Base-by-base conservation (phyloP, 2,113 vertebrate species). In the Pelecanoides urinatrix region DNA sequence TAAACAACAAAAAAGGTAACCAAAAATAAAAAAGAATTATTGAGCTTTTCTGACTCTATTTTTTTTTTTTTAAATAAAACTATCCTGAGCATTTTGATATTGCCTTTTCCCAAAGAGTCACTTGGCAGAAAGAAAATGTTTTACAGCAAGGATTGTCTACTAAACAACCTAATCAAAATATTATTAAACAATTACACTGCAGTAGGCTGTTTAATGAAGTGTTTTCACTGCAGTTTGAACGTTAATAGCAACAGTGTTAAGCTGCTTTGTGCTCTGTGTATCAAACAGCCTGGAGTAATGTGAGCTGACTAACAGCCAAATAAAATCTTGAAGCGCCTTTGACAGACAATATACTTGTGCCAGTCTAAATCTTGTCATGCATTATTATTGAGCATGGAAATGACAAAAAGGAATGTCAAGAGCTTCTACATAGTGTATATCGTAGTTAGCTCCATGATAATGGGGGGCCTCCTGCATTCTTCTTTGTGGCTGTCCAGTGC, bases 101-200 rank as follows among this genome's bases (percentile, higher is more conserved):
- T 91, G 73, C 58, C 53, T 95, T 95, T 97, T 96, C 96, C 78
- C 53, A 92, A 70, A 90, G 90, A 97, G 76, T 98, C 93, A 87
- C 77, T 96, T 87, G 94, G 91, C 66, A 97, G 82, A 96, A 97
- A 97, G 95, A 98, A 94, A 98, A 93, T 96, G 94, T 96, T 98
- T 97, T 98, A 95, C 94, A 97, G 87, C 80, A 96, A 96, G 80
- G 84, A 96, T 94, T 98, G 97, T 98, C 96, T 97, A 97, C 98
- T 97, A 98, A 98, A 98, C 96, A 98, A 98, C 96, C 97, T 98
- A 98, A 99, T 99, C 98, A 98, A 99, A 99, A 99, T 98, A 98
- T 98, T 99, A 99, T 98, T 98, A 98, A 98, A 98, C 98, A 98
- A 98, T 98, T 98, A 98, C 97, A 98, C 94, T 95, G 92, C 98